Percentiles rank a stretch among this genome's conserved stretches.
These are phyloP conservation scores for Nymphalis c-album DNA, from an alignment of 2,888 invertebrate genomes.

Conservation along the genomic window DNA sequence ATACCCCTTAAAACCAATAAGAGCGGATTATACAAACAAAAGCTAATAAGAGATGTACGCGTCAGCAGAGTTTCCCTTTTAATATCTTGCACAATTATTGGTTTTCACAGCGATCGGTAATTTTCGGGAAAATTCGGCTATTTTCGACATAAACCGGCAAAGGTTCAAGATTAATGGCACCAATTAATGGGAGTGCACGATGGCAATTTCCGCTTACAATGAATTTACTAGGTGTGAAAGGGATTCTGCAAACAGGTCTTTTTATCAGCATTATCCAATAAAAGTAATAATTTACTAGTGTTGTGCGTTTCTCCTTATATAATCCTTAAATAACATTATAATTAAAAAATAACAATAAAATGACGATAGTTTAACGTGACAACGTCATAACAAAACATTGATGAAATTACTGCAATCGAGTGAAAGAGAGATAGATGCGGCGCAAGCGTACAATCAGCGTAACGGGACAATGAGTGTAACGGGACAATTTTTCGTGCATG, in stretches of 20 bases:
- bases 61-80: constrained; percentile 37
- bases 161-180: constrained; percentile 67
- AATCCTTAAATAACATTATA: too few relatives aligned
- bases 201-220: constrained; percentile 59
- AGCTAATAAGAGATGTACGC: constrained; percentile 45
- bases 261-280: not conserved
- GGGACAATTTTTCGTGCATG: too few relatives aligned
- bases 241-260: constrained; percentile 16
- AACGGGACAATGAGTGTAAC: too few relatives aligned
- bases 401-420: too few relatives aligned
- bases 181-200: constrained; percentile 58
- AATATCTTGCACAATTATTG: constrained; percentile 37
- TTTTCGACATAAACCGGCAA: constrained; percentile 47
- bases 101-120: constrained; percentile 33
- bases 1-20: constrained; percentile 24
- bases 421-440: too few relatives aligned
- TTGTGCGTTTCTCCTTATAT: not conserved
- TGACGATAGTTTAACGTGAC: too few relatives aligned
- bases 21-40: constrained; percentile 24
- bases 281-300: not conserved
- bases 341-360: too few relatives aligned
- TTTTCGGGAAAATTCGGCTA: constrained; percentile 40
- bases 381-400: too few relatives aligned
- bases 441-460: too few relatives aligned
- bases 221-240: constrained; percentile 47